A percentile compares a stretch with the other conserved stretches of the same genome.
phyloP scores from a whole-genome alignment of 2,888 invertebrate genomes.

The Cheiracanthium punctorium region DNA sequence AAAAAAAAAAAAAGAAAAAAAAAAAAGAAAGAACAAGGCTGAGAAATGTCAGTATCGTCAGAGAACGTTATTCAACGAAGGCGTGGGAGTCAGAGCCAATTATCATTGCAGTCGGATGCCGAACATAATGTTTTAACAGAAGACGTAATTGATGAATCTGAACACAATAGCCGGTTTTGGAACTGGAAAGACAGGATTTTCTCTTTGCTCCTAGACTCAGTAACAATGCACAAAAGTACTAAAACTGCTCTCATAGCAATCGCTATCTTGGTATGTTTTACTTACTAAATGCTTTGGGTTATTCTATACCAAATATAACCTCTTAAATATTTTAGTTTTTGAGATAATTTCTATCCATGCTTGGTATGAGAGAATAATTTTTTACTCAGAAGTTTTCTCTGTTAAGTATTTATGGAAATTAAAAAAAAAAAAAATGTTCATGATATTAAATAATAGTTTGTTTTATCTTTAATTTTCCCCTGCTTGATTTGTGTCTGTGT shows the following conservation, averaged over 20 bases:
- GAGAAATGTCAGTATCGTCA: too few species aligned
- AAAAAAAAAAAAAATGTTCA: too few species aligned
- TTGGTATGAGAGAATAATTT: too few species aligned
- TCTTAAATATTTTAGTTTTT: not conserved
- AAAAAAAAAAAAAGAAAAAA: too few species aligned
- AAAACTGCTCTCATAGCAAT: conserved; percentile 48
- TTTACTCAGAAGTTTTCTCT: too few species aligned
- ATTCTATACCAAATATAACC: not conserved
- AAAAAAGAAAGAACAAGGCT: too few species aligned
- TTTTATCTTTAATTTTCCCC: too few species aligned
- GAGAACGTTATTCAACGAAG: conserved; percentile 16
- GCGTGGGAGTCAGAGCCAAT: conserved; percentile 42
- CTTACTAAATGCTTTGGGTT: not conserved
- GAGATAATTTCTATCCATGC: too few species aligned
- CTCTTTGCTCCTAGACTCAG: not conserved
- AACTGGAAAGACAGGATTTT: not conserved
- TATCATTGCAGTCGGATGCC: conserved; percentile 16
- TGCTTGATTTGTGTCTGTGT: too few species aligned
- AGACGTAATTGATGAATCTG: conserved; percentile 29
- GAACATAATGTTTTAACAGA: conserved; percentile 24
- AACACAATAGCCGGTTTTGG: conserved; percentile 13
- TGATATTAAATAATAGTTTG: too few species aligned
- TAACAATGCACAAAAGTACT: conserved; percentile 43
- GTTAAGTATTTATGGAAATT: too few species aligned
- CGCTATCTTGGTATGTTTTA: conserved; percentile 35